A percentile compares a stretch with the other conserved stretches of the same genome.
phyloP scores from a whole-genome alignment of 2,113 vertebrate species.

The Tricholaema leucomelas region DNA sequence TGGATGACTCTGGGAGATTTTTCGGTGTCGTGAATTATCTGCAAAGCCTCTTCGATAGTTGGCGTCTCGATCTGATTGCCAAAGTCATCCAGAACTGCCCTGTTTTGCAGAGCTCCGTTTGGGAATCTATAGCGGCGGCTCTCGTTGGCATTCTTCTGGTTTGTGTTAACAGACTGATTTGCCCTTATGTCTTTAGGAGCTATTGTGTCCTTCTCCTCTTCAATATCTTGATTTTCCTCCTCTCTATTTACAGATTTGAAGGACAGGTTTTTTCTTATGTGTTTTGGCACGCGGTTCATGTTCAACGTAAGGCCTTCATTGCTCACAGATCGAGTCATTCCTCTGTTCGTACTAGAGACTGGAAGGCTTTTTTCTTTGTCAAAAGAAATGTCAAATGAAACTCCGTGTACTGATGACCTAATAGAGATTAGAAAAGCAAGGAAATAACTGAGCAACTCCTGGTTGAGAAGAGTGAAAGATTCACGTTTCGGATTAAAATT shows the following conservation, averaged over 20 bases:
- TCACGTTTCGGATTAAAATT: background rate
- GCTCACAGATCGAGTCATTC: slow-evolving; percentile 90
- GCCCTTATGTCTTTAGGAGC: slow-evolving; percentile 48
- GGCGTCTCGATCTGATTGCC: slow-evolving; percentile 81
- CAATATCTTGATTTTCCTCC: slow-evolving; percentile 80
- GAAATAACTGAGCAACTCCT: background rate
- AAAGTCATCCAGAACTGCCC: slow-evolving; percentile 77
- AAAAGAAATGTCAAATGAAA: slow-evolving; percentile 97
- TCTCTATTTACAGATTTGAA: slow-evolving; percentile 91
- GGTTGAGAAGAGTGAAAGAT: background rate
- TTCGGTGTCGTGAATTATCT: slow-evolving; percentile 89
- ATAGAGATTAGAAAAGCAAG: background rate
- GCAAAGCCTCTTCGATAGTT: slow-evolving; percentile 91
- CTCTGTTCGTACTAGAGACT: slow-evolving; percentile 69
- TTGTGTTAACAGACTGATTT: slow-evolving; percentile 33
- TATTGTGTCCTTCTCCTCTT: slow-evolving; percentile 82
- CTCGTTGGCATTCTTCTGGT: slow-evolving; percentile 62
- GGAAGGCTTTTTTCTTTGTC: slow-evolving; percentile 84
- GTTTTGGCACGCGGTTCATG: slow-evolving; percentile 78
- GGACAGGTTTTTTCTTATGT: slow-evolving; percentile 86
- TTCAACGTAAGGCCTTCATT: slow-evolving; percentile 90
- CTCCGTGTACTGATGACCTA: slow-evolving; percentile 92
- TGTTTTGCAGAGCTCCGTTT: slow-evolving; percentile 81
- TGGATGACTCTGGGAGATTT: slow-evolving; percentile 77
- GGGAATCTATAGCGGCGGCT: slow-evolving; percentile 68